Percentiles rank a stretch among this genome's conserved stretches.
Conservation (phyloP, 1,140 invertebrate genomes). For the Drosophila lowei region DNA sequence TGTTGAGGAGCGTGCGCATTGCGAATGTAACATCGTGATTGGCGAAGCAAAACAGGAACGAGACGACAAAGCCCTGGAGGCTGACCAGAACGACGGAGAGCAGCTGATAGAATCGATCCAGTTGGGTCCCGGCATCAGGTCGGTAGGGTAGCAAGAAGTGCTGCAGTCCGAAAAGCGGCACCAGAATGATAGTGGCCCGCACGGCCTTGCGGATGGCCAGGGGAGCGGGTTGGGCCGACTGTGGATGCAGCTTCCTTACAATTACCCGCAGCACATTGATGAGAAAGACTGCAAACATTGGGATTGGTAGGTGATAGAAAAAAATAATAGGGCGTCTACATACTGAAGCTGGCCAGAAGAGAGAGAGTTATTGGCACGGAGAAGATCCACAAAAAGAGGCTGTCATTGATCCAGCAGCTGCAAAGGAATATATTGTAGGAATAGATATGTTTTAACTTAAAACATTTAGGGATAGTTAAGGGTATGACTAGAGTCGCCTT, state of each 20-base stretch:
- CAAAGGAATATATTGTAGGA: not conserved
- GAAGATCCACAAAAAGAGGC: slow-evolving; percentile 88
- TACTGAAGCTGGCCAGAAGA: slow-evolving; percentile 85
- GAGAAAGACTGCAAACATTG: slow-evolving; percentile 89
- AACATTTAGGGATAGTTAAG: too few species aligned
- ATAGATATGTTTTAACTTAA: too few species aligned
- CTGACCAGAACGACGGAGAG: slow-evolving; percentile 91
- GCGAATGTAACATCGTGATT: slow-evolving; percentile 91
- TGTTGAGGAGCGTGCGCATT: slow-evolving; percentile 81
- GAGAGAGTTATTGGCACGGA: slow-evolving; percentile 89
- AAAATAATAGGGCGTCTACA: slow-evolving; percentile 7
- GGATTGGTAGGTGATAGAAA: not conserved
- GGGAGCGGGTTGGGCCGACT: slow-evolving; percentile 85
- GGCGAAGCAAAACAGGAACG: slow-evolving; percentile 94
- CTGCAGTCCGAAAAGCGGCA: slow-evolving; percentile 89
- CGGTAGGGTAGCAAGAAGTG: slow-evolving; percentile 92
- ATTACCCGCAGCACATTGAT: slow-evolving; percentile 93
- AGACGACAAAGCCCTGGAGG: slow-evolving; percentile 93
- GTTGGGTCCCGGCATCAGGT: slow-evolving; percentile 86
- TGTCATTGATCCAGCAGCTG: slow-evolving; percentile 93
- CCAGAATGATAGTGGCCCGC: slow-evolving; percentile 91
- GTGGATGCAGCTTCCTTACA: slow-evolving; percentile 90
- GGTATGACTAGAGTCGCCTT: too few species aligned
- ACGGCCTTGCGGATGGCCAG: slow-evolving; percentile 84
- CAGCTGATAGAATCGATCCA: slow-evolving; percentile 89